A percentile compares a stretch with the other conserved stretches of the same genome.
phyloP scores from a whole-genome alignment of 2,113 vertebrate species.

The Periophthalmus modestus region DNA sequence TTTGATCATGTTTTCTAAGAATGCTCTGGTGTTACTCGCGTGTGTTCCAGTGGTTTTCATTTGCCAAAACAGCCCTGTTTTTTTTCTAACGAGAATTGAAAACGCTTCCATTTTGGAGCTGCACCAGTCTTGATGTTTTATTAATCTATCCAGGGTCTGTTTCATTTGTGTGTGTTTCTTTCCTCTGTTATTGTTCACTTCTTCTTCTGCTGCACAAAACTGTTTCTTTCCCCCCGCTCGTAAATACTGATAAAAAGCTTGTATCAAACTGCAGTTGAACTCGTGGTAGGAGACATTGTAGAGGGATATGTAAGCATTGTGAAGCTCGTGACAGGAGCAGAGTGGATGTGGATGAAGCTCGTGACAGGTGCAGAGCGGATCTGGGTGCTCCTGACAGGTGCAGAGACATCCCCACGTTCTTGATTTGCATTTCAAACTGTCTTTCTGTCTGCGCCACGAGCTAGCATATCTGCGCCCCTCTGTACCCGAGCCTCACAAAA shows the following conservation, averaged over 20 bases:
- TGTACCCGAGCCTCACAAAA: not conserved
- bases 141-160: not conserved
- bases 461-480: conserved; percentile 37
- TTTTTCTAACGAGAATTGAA: too few species aligned
- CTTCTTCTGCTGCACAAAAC: not conserved
- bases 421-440: conserved; percentile 69
- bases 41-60: too few species aligned
- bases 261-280: not conserved
- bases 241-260: not conserved
- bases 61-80: too few species aligned
- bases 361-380: conserved; percentile 40
- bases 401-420: conserved; percentile 10
- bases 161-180: not conserved
- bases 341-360: not conserved
- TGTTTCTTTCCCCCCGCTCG: not conserved
- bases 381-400: conserved; percentile 36
- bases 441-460: conserved; percentile 33
- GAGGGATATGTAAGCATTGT: conserved; percentile 31
- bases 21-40: too few species aligned
- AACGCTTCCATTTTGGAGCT: too few species aligned
- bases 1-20: too few species aligned
- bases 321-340: conserved; percentile 45
- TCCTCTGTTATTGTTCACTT: not conserved
- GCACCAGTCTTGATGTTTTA: too few species aligned
- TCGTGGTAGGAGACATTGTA: conserved; percentile 20